phyloP scores from a whole-genome alignment of 1,140 invertebrate genomes.

The Listronotus oregonensis region DNA sequence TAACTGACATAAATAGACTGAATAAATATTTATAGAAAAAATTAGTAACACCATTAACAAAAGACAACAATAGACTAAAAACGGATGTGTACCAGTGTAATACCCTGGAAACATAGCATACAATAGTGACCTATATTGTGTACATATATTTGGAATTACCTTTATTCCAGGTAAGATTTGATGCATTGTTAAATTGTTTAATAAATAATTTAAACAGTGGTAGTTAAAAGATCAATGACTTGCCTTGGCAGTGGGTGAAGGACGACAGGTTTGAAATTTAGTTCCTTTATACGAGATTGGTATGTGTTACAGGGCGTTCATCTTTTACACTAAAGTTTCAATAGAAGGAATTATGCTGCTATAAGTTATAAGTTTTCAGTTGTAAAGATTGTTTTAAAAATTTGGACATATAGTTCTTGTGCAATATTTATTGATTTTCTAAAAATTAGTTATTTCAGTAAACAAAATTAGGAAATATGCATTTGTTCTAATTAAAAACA shows the following conservation, averaged over 20 bases:
- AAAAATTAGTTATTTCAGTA: no score
- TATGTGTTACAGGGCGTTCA: not conserved
- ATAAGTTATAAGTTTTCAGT: no score
- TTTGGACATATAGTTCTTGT: no score
- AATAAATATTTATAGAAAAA: constrained; percentile 4
- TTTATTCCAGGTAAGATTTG: constrained; percentile 29
- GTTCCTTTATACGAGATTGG: constrained; percentile 16
- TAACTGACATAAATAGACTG: not conserved
- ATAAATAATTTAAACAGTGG: not conserved
- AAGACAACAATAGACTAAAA: constrained; percentile 14
- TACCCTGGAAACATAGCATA: constrained; percentile 11
- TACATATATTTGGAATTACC: constrained; percentile 17
- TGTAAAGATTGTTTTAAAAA: no score
- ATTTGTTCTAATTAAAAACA: no score
- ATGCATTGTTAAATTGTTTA: not conserved
- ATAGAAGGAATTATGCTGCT: no score
- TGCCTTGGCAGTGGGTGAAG: constrained; percentile 44
- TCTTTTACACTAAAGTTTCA: not conserved
- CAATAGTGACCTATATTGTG: constrained; percentile 30
- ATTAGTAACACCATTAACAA: constrained; percentile 3
- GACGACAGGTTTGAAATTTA: constrained; percentile 34
- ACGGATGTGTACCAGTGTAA: constrained; percentile 21
- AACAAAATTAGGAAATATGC: no score
- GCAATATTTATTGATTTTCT: no score
- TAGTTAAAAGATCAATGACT: constrained; percentile 38